These are phyloP conservation scores for Prolemur simus DNA, from an alignment of 2,113 vertebrate genomes.

Conservation along the genomic window DNA sequence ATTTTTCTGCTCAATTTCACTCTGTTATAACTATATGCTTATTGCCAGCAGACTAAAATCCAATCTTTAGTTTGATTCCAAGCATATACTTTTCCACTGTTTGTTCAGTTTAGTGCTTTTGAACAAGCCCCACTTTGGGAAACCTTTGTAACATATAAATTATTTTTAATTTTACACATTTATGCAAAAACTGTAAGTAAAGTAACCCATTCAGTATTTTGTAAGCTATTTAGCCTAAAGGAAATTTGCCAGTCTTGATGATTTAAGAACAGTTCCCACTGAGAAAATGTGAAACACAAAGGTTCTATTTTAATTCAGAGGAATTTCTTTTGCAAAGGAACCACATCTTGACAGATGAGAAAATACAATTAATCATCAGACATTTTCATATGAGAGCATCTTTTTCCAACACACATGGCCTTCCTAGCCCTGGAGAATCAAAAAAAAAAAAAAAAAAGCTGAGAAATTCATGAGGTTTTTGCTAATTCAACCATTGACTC, in stretches of 20 bases:
- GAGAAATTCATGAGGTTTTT: constrained; percentile 22
- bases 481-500: background rate
- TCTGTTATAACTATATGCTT: background rate
- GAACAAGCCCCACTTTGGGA: background rate
- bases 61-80: background rate
- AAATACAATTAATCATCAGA: background rate
- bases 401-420: background rate
- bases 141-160: constrained; percentile 30
- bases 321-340: constrained; percentile 6
- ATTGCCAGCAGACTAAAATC: background rate
- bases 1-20: constrained; percentile 40
- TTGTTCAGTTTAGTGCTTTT: background rate
- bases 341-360: background rate
- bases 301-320: background rate
- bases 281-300: background rate
- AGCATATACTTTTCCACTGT: background rate
- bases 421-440: background rate
- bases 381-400: background rate
- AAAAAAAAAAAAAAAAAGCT: background rate
- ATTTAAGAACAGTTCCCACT: constrained; percentile 16
- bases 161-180: constrained; percentile 57
- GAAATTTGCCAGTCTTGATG: constrained; percentile 7
- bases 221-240: background rate
- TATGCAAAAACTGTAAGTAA: constrained; percentile 49
- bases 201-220: constrained; percentile 10